phyloP scores from a whole-genome alignment of 2,888 invertebrate genomes.

The Laothoe populi region DNA sequence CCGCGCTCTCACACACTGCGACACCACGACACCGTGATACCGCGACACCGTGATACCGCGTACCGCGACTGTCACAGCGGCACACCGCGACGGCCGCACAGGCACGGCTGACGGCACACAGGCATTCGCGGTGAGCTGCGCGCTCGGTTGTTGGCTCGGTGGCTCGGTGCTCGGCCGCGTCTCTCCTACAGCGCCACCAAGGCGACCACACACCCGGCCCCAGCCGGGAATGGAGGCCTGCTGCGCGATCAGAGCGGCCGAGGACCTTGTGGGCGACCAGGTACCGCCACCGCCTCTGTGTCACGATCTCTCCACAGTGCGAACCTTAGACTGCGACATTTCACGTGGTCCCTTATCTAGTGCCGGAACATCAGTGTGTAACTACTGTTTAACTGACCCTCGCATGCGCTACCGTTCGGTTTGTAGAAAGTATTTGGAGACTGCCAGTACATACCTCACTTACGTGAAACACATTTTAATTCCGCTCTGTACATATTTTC shows the following conservation, averaged over 20 bases:
- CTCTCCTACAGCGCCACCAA: constrained; percentile 45
- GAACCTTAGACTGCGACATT: constrained; percentile 29
- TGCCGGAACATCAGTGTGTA: constrained; percentile 35
- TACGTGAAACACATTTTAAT: constrained; percentile 22
- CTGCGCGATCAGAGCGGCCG: constrained; percentile 75
- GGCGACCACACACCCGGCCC: constrained; percentile 57
- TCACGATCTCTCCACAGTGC: constrained; percentile 29
- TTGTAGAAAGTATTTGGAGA: constrained; percentile 42
- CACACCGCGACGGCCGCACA: neutral
- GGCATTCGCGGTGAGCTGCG: constrained; percentile 40
- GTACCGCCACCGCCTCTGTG: constrained; percentile 51
- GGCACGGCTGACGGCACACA: neutral
- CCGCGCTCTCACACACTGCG: constrained; percentile 42
- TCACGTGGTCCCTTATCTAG: constrained; percentile 43
- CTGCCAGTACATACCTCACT: constrained; percentile 11
- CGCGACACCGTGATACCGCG: constrained; percentile 22
- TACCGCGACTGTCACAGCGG: neutral
- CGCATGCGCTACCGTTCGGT: constrained; percentile 49
- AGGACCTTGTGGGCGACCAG: constrained; percentile 83
- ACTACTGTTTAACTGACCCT: constrained; percentile 27
- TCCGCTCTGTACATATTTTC: constrained; percentile 9
- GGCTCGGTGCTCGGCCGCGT: constrained; percentile 45
- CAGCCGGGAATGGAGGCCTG: constrained; percentile 82
- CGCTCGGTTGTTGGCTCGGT: constrained; percentile 49
- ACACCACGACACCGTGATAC: constrained; percentile 51